Base-by-base conservation (phyloP, 2,113 vertebrate genomes). In the Phainopepla nitens region DNA sequence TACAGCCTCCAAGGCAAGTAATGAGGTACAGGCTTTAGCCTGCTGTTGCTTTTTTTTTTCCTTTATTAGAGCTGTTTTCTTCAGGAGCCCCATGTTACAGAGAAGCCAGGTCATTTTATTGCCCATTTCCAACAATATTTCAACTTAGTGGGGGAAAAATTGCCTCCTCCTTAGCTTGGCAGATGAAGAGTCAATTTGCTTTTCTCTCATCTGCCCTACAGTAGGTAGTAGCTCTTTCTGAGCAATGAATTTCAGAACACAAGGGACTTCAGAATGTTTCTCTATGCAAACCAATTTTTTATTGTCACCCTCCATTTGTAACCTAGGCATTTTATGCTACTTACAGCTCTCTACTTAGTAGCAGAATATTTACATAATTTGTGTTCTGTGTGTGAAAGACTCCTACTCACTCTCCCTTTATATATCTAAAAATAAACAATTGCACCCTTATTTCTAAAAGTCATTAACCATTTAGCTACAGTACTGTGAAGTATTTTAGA, bases 1-100 rank as follows among this genome's bases (percentile, higher is more conserved):
- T 90, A 70, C 44, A 62, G 57, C 56, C 62, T 80, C 14, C 68
- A 41, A 61, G 49, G 82, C 54, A 86, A 75, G 60, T 92, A 82
- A 41, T 5, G 8, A 94, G 92, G 61, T 77, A 53, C 68, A 69
- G 54, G n/a, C 72, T 87, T n/a, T 78, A 86, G 62, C 56, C 66
- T 65, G 77, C 58, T 92, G 44, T 82, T 93, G 56, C 29, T 36
- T 87, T 94, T 94, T 39, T 90, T 83, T 88, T 94, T 93, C 12
- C 12, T 39, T 39, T 39, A 12, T 73, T 80, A 9, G 35, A 77
- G 47, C 21, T 53, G 41, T 95, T 92, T 86, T 87, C 68, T 95
- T 96, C 53, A 69, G 86, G 80, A 86, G 24, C 17, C 36, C 29
- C 14, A 9, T 39, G 28, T 68, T 84, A 23, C 1, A 8, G 73